Evolutionary conservation across 2,797 vertebrate species (phyloP), one percentile per base, ranked within the genome.

Genomic region (Phataginus tetradactyla): DNA sequence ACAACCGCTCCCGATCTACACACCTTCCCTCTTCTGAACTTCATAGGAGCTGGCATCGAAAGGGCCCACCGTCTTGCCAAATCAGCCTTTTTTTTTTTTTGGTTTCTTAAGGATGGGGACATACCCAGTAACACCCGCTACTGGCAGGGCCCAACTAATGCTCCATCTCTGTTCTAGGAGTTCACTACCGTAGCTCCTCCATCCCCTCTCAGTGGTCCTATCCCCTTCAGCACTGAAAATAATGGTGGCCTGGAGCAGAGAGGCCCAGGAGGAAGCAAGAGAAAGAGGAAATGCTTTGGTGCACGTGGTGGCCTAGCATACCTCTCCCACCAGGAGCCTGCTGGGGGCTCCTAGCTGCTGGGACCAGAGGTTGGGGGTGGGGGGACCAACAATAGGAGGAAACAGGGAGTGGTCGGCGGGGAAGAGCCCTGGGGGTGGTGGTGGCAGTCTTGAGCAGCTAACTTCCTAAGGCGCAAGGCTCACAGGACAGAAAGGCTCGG

Each of bases 301-400:
- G 68, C 29, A 61, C 49, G 34, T 57, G 42, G 74, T 15, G 59
- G 80, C 63, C 71, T 1, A 4, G n/a, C 27, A 6, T 7, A 32
- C 77, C 49, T 90, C 55, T 42, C 64, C 32, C 42, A 32, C 63
- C 45, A 25, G 80, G 86, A 85, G 93, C 37, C 74, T 25, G 42
- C 29, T 39, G 15, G 17, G 72, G 51, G 69, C 93, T 75, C 59
- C 8, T 85, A 83, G 64, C 95, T 9, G 51, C 69, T 25, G 27
- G 27, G 23, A 27, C 64, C 64, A 4, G n/a, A 74, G 66, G 49
- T 57, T 55, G 27, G 68, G 53, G 45, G 45, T 45, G 21, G 27
- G 45, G 34, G 53, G 84, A 27, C 42, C 78, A 90, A 98, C 97
- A 97, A 97, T 97, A 27, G 92, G 59, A 88, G 97, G 97, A 98